A percentile compares a stretch with the other conserved stretches of the same genome.
Conservation (phyloP, 2,797 vertebrate genomes). For the Acipenser ruthenus region DNA sequence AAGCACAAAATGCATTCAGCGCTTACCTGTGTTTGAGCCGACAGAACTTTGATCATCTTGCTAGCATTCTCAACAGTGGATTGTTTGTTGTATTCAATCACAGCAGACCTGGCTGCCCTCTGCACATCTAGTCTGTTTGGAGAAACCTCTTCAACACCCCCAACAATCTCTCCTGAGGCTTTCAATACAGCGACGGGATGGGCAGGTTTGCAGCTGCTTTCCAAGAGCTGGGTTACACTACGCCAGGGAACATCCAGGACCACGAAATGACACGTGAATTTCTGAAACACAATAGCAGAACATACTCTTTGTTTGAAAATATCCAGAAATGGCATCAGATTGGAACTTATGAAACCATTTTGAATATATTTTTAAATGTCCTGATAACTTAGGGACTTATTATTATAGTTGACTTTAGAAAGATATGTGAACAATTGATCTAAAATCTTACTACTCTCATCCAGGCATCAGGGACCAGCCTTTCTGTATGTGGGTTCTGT, state of each 20-base stretch:
- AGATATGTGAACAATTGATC: background rate
- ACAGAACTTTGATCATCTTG: constrained; percentile 7
- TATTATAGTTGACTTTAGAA: too few relatives aligned
- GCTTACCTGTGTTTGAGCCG: constrained; percentile 8
- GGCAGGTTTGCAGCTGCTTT: background rate
- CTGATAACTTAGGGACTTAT: too few relatives aligned
- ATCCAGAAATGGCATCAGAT: too few relatives aligned
- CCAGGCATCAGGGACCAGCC: too few relatives aligned
- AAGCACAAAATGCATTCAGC: too few relatives aligned
- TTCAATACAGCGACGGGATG: background rate
- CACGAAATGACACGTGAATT: background rate
- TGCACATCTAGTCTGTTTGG: background rate
- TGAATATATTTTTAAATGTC: too few relatives aligned
- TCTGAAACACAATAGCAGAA: background rate
- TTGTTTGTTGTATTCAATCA: constrained; percentile 5
- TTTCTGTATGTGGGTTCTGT: too few relatives aligned
- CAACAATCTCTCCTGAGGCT: background rate
- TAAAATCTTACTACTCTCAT: too few relatives aligned
- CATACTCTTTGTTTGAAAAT: background rate
- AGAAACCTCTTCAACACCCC: background rate
- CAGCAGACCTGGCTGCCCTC: background rate
- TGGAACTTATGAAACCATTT: background rate
- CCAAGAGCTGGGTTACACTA: background rate
- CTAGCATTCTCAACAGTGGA: background rate
- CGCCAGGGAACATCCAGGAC: constrained; percentile 3